These are phyloP conservation scores for Bugula neritina DNA, from an alignment of 2,888 invertebrate species.

Conservation along the genomic window DNA sequence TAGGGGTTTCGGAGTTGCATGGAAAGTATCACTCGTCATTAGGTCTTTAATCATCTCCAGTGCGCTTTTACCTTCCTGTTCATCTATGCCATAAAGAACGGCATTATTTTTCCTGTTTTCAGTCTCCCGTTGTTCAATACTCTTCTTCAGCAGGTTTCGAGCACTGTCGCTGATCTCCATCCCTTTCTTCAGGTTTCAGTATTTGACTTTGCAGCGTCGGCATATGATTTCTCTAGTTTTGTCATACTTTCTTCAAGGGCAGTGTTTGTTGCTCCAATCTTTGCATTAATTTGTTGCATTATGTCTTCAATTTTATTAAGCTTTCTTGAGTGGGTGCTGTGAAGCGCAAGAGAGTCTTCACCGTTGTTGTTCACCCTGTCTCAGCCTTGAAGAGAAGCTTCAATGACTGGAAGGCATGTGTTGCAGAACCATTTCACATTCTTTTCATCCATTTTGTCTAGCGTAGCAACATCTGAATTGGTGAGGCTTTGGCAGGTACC, in stretches of 20 bases:
- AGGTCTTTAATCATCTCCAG: not conserved
- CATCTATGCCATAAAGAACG: not conserved
- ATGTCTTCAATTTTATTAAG: not conserved
- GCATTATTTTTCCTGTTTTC: not conserved
- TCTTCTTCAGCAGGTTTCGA: not conserved
- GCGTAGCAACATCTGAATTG: not conserved
- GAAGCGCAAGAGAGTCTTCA: not conserved
- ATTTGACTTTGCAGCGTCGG: not conserved
- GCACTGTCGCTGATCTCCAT: slow-evolving; percentile 10
- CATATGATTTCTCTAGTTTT: not conserved
- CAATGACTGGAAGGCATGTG: not conserved
- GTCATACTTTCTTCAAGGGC: not conserved
- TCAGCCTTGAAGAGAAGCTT: not conserved
- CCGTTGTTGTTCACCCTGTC: too few relatives aligned
- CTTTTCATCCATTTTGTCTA: slow-evolving; percentile 5
- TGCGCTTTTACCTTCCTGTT: not conserved
- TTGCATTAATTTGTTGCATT: not conserved
- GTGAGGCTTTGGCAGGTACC: not conserved
- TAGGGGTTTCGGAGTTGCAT: not conserved
- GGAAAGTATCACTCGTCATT: not conserved
- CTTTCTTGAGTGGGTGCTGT: not conserved
- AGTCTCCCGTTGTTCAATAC: not conserved
- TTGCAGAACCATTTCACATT: slow-evolving; percentile 1
- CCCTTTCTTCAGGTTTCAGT: not conserved
- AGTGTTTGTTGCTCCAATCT: not conserved